Evolutionary conservation across 2,888 invertebrate genomes (phyloP), one percentile per base, ranked within the genome.

Genomic region (Drosophila paramelanica): DNA sequence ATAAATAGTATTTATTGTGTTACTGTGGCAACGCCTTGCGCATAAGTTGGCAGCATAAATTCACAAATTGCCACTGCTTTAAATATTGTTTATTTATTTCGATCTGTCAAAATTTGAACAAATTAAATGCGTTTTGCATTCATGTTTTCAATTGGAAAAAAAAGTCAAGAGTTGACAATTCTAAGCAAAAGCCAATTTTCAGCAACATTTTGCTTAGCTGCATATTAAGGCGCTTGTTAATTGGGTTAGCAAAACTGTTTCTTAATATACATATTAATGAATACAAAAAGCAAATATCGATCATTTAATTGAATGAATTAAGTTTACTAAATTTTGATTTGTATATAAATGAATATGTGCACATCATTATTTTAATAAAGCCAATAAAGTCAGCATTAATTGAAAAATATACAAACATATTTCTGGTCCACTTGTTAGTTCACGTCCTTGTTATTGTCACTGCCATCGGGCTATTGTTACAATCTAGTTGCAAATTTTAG

Each of bases 331-430:
- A 1, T n/a, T 53, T n/a, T n/a, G 3, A 23, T 7, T 53, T 42
- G 6, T 14, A 14, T 7, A 2, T 8, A 3, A 13, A 17, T 39
- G 46, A 14, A 56, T 47, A 55, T 27, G 27, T 5, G 27, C 27
- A 1, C 7, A 2, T 27, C 7, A 27, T 31, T 5, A 0, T 31
- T 4, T 31, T 31, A 27, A 27, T 27, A 27, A 27, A 7, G 27
- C 31, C 3, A 42, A 46, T 51, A 20, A 36, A 33, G 13, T 17
- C 14, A 36, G 27, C 41, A 39, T 27, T 67, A 59, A 79, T 67
- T 67, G 47, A 60, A 61, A 58, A 57, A 45, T 36, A 41, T 43
- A 47, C 36, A 50, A 39, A 45, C 36, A 50, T 39, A 45, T 60
- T 52, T 51, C 38, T 38, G 20, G 0, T 33, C 6, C 51, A 14